Conservation (phyloP, 1,140 invertebrate species). For the Lasioglossum baleicum region DNA sequence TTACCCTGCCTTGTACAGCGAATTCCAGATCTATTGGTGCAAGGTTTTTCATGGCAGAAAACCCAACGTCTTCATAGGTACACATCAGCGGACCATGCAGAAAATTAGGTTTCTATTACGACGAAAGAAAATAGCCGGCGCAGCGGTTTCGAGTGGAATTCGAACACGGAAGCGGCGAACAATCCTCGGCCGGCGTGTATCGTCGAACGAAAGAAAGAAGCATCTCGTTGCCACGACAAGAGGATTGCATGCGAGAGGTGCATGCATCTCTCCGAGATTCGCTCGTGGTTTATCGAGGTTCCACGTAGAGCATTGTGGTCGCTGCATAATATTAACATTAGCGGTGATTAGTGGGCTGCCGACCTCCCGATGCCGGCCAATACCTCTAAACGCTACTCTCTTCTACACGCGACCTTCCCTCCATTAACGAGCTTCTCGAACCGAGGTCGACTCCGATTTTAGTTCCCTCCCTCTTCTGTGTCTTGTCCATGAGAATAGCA, state of each 20-base stretch:
- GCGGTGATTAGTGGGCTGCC: slow-evolving; percentile 75
- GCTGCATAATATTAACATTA: slow-evolving; percentile 79
- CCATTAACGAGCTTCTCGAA: slow-evolving; percentile 70
- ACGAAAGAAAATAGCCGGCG: background rate
- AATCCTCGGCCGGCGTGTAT: slow-evolving; percentile 17
- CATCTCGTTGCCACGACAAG: slow-evolving; percentile 50
- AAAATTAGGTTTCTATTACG: background rate
- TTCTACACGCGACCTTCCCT: slow-evolving; percentile 69
- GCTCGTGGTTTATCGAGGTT: slow-evolving; percentile 71
- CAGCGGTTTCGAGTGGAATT: background rate
- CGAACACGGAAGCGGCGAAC: slow-evolving; percentile 31
- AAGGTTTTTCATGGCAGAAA: no score
- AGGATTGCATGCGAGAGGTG: slow-evolving; percentile 71
- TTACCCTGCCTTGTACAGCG: no score
- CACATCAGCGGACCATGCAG: no score
- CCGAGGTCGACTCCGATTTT: slow-evolving; percentile 57
- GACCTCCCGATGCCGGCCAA: slow-evolving; percentile 63
- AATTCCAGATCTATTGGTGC: no score
- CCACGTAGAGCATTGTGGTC: slow-evolving; percentile 74
- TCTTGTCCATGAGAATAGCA: slow-evolving; percentile 11
- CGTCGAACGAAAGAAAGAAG: slow-evolving; percentile 9
- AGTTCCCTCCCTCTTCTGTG: slow-evolving; percentile 29
- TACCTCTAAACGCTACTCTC: slow-evolving; percentile 60
- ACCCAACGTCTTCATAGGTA: no score
- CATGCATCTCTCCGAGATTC: slow-evolving; percentile 69